These are phyloP conservation scores for Seira musarum DNA, from an alignment of 2,888 invertebrate species.

Conservation along the genomic window DNA sequence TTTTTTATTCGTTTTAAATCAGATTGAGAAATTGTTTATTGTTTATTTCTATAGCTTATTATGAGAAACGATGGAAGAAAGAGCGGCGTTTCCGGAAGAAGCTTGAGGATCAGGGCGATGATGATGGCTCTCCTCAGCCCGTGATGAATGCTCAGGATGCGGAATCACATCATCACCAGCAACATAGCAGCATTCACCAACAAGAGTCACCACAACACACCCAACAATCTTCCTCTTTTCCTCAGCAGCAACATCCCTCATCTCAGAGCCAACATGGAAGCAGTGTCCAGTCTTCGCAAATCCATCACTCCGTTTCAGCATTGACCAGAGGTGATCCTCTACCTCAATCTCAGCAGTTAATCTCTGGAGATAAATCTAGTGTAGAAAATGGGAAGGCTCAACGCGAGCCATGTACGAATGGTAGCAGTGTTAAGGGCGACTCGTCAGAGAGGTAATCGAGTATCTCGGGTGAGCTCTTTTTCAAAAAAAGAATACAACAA, in stretches of 20 bases:
- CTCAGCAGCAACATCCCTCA: conserved; percentile 60
- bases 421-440: conserved; percentile 67
- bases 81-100: conserved; percentile 91
- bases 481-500: background rate
- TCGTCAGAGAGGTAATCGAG: conserved; percentile 69
- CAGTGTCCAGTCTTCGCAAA: conserved; percentile 45
- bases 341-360: conserved; percentile 55
- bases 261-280: conserved; percentile 39
- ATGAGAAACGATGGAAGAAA: conserved; percentile 91
- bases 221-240: conserved; percentile 46
- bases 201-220: conserved; percentile 55
- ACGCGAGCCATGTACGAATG: conserved; percentile 68
- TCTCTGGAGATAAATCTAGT: conserved; percentile 47
- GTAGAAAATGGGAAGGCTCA: conserved; percentile 65
- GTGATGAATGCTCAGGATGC: conserved; percentile 59
- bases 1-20: background rate
- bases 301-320: conserved; percentile 58
- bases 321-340: conserved; percentile 54
- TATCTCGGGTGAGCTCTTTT: background rate
- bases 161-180: conserved; percentile 62
- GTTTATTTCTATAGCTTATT: conserved; percentile 79
- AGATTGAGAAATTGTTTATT: background rate
- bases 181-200: conserved; percentile 30
- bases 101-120: conserved; percentile 75
- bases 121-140: conserved; percentile 58